Evolutionary conservation across 2,888 invertebrate genomes (phyloP).

Genomic region (Trilocha varians): DNA sequence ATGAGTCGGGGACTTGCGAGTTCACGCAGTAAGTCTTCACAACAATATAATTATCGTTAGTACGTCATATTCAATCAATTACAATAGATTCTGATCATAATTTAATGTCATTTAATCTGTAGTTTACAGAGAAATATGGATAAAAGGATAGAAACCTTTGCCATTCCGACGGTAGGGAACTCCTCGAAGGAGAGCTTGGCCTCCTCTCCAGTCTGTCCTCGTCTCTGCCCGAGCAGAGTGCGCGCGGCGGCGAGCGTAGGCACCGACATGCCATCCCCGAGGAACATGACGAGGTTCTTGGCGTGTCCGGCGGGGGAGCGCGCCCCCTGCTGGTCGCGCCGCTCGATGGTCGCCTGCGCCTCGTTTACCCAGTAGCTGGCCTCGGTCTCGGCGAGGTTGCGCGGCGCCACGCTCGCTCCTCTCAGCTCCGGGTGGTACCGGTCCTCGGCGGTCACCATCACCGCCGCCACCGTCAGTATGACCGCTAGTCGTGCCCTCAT

Average conservation of each 20-base stretch:
- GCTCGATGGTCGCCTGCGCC: constrained; percentile 16
- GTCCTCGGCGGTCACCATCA: constrained; percentile 7
- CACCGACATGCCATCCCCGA: constrained; percentile 83
- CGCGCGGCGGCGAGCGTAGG: constrained; percentile 76
- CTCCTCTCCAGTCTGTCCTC: constrained; percentile 69
- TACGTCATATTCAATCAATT: no score
- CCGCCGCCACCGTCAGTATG: constrained; percentile 1
- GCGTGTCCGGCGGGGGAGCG: constrained; percentile 31
- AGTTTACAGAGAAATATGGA: not conserved
- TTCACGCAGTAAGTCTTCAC: constrained; percentile 70
- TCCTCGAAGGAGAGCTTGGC: constrained; percentile 71
- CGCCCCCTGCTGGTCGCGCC: constrained; percentile 8
- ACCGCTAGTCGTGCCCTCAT: constrained; percentile 1
- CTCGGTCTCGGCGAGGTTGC: constrained; percentile 8
- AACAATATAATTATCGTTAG: not conserved
- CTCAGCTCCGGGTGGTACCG: constrained; percentile 8
- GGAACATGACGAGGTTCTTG: constrained; percentile 76
- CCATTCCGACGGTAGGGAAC: constrained; percentile 71
- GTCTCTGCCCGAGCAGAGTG: constrained; percentile 73
- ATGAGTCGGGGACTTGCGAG: constrained; percentile 79
- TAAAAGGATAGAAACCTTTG: constrained; percentile 19
- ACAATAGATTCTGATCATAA: no score
- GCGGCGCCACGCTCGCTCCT: not conserved
- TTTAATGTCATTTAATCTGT: not conserved
- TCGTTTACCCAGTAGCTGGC: constrained; percentile 16